phyloP scores from a whole-genome alignment of 2,888 invertebrate genomes.

The Melanotus villosus region DNA sequence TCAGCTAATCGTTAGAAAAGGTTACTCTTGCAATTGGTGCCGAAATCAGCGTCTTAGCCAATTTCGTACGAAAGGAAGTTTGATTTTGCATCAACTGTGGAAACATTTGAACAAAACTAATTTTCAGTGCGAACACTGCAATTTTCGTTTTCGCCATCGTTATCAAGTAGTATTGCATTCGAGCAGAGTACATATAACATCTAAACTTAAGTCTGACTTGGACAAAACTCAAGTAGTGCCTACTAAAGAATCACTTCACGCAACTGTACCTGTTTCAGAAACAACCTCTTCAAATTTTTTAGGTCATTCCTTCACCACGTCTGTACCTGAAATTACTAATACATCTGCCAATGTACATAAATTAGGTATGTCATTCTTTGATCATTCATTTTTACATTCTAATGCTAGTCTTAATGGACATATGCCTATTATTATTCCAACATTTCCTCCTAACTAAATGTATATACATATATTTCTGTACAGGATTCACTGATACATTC shows the following conservation, averaged over 20 bases:
- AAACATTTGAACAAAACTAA: constrained; percentile 66
- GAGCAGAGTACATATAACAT: constrained; percentile 64
- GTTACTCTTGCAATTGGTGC: constrained; percentile 64
- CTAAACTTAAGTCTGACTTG: constrained; percentile 47
- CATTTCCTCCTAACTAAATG: constrained; percentile 65
- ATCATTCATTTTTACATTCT: constrained; percentile 66
- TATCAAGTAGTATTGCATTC: constrained; percentile 70
- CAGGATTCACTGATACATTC: too few species aligned
- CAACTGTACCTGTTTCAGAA: constrained; percentile 60
- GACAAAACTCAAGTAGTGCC: constrained; percentile 59
- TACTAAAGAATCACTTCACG: constrained; percentile 58
- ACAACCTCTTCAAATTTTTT: constrained; percentile 60
- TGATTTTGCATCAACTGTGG: constrained; percentile 71
- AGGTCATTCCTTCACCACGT: constrained; percentile 55
- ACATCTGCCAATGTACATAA: constrained; percentile 65
- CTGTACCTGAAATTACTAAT: constrained; percentile 64
- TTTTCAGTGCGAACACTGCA: constrained; percentile 70
- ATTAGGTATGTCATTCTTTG: constrained; percentile 67
- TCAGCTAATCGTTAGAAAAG: constrained; percentile 62
- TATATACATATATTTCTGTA: neutral
- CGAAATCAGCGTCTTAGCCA: constrained; percentile 65
- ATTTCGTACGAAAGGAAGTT: constrained; percentile 68
- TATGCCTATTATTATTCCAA: constrained; percentile 68
- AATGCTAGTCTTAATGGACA: constrained; percentile 65
- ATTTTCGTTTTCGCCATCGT: constrained; percentile 67